phyloP scores from a whole-genome alignment of 2,888 invertebrate genomes.

The Boloria euphrosyne region DNA sequence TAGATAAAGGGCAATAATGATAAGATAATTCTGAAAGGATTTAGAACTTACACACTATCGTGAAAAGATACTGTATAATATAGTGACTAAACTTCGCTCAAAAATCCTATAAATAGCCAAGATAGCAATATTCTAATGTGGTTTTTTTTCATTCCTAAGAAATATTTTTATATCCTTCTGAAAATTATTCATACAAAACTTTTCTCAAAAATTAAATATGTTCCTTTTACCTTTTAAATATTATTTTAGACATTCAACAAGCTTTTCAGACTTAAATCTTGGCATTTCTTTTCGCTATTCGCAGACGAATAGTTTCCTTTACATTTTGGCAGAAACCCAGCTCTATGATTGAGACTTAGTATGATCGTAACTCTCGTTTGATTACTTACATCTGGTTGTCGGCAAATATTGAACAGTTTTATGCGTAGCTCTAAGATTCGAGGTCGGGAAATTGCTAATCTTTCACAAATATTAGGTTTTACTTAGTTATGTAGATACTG shows the following conservation, averaged over 20 bases:
- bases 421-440: not conserved
- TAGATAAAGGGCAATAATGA: too few species aligned
- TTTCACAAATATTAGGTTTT: not conserved
- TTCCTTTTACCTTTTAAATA: not conserved
- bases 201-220: too few species aligned
- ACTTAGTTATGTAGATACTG: too few species aligned
- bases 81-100: too few species aligned
- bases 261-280: not conserved
- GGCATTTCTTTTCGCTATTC: slow-evolving; percentile 3
- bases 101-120: too few species aligned
- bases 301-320: not conserved
- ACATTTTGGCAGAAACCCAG: slow-evolving; percentile 21
- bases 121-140: too few species aligned
- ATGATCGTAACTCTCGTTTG: slow-evolving; percentile 7
- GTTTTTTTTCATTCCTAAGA: too few species aligned
- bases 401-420: slow-evolving; percentile 9
- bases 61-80: too few species aligned
- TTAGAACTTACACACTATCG: too few species aligned
- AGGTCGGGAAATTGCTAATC: not conserved
- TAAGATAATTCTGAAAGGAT: too few species aligned
- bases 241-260: slow-evolving; percentile 3
- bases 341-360: slow-evolving; percentile 7
- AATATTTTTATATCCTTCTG: too few species aligned
- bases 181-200: too few species aligned
- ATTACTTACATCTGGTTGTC: slow-evolving; percentile 18